Conservation (phyloP, 2,113 vertebrate genomes). For the Tympanuchus pallidicinctus region DNA sequence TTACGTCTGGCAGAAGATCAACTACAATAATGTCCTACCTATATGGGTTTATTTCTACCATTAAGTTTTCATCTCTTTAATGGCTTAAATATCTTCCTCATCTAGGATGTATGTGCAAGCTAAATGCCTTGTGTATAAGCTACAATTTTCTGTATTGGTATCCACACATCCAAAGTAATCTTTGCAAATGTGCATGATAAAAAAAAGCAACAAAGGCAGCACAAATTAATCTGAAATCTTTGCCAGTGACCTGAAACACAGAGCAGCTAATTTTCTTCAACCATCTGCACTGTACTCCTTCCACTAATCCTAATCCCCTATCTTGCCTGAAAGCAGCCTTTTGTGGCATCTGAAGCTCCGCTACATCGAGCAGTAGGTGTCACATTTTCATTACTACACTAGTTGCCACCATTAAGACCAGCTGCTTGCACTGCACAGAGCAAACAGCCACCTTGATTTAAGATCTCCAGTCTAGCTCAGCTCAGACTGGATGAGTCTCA, state of each 20-base stretch:
- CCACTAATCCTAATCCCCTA: background rate
- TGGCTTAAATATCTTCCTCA: background rate
- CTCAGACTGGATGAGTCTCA: background rate
- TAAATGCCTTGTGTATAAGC: background rate
- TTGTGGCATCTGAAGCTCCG: background rate
- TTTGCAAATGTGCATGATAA: background rate
- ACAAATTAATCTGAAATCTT: background rate
- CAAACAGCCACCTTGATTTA: slow-evolving; percentile 26
- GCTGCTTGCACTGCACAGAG: background rate
- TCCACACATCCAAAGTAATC: background rate
- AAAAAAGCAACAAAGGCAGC: background rate
- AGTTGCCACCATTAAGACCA: background rate
- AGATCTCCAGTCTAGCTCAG: background rate
- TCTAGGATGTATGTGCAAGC: background rate
- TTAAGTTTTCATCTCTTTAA: slow-evolving; percentile 28
- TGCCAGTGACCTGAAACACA: background rate
- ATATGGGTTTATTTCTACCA: background rate
- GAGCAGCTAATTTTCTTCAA: background rate
- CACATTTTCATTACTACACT: background rate
- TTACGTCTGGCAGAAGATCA: background rate
- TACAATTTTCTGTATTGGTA: background rate
- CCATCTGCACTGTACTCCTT: background rate
- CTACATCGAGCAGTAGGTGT: background rate
- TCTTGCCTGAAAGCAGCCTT: background rate
- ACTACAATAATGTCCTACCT: background rate